These are phyloP conservation scores for Chromobotia macracanthus DNA, from an alignment of 2,797 vertebrate species.

Conservation along the genomic window DNA sequence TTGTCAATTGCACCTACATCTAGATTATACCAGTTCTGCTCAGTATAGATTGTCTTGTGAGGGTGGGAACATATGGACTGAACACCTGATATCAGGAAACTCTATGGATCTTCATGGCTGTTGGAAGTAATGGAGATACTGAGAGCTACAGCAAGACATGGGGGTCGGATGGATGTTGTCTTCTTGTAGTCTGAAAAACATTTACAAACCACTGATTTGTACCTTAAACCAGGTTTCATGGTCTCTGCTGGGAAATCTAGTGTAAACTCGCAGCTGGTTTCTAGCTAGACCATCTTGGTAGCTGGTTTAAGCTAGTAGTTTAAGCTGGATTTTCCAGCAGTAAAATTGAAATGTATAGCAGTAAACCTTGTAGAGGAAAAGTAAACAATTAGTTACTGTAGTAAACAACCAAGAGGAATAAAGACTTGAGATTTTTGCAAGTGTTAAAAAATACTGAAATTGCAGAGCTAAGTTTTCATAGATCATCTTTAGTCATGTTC, in stretches of 20 bases:
- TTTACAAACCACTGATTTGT: not conserved
- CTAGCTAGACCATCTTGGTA: not conserved
- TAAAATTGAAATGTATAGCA: not conserved
- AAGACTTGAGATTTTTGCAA: conserved; percentile 9
- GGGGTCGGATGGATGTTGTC: not conserved
- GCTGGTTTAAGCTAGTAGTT: no score
- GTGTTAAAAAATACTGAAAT: conserved; percentile 71
- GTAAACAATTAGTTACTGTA: conserved; percentile 3
- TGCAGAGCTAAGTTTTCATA: conserved; percentile 66
- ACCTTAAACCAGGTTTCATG: not conserved
- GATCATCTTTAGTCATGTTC: conserved; percentile 80
- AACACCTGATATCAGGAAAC: conserved; percentile 27
- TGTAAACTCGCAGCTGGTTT: not conserved
- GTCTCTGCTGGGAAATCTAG: not conserved
- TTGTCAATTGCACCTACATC: not conserved
- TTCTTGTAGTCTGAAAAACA: not conserved
- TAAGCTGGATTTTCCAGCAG: not conserved
- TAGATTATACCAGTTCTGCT: not conserved
- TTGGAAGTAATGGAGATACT: conserved; percentile 10
- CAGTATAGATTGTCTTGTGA: conserved; percentile 46
- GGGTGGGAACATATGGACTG: conserved; percentile 39
- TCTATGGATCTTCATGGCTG: conserved; percentile 19
- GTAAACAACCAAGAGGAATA: conserved; percentile 40
- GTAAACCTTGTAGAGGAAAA: not conserved
- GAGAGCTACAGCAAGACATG: conserved; percentile 2